phyloP scores from a whole-genome alignment of 2,113 vertebrate species.

The Podilymbus podiceps region DNA sequence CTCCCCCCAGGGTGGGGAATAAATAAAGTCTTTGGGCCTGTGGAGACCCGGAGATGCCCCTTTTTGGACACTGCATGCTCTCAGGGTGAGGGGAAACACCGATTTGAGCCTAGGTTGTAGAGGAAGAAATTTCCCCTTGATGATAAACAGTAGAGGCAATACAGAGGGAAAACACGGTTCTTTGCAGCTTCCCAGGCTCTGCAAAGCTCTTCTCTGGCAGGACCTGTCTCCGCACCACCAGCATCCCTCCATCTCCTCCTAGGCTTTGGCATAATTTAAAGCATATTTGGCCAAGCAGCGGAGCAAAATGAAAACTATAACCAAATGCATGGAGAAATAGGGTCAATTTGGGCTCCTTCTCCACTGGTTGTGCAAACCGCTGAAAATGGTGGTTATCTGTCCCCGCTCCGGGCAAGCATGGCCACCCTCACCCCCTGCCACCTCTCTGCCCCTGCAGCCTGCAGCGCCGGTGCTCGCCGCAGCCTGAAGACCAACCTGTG shows the following conservation, averaged over 20 bases:
- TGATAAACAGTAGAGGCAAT: not conserved
- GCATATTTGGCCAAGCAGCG: not conserved
- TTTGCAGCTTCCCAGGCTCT: not conserved
- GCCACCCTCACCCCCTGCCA: not conserved
- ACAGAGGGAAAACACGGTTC: not conserved
- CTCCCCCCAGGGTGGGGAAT: not conserved
- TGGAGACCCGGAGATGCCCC: not conserved
- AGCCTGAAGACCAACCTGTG: conserved; percentile 83
- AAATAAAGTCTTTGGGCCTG: not conserved
- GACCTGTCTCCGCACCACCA: not conserved
- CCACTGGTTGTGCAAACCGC: accelerated
- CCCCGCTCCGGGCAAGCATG: not conserved
- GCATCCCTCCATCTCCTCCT: not conserved
- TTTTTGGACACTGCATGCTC: accelerated
- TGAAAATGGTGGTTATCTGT: accelerated
- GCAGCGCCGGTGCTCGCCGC: conserved; percentile 52
- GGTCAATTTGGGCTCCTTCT: accelerated
- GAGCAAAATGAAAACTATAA: not conserved
- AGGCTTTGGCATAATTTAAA: not conserved
- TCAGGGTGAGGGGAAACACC: not conserved
- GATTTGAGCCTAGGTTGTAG: not conserved
- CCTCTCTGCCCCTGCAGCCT: conserved; percentile 39
- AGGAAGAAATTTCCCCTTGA: not conserved
- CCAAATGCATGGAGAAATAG: accelerated
- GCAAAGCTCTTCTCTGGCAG: not conserved